Evolutionary conservation across 2,888 invertebrate species (phyloP), one percentile per base, ranked within the genome.

Genomic region (Luperina testacea): DNA sequence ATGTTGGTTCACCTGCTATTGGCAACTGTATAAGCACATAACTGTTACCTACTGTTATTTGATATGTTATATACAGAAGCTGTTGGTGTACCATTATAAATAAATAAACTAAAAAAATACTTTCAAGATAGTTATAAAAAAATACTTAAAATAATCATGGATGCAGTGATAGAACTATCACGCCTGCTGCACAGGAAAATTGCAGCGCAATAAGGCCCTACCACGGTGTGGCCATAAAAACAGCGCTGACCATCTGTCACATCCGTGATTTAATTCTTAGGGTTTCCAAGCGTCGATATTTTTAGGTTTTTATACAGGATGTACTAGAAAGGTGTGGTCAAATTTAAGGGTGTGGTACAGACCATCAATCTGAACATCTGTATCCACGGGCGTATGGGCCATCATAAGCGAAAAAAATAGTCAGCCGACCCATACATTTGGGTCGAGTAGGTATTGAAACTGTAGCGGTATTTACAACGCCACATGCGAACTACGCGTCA

Each of bases 151-250:
- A 78, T 65, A 72, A 82, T 68, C 63, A 81, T 63, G 68, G 64
- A 65, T 72, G 27, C 68, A 64, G 65, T 48, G 57, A 27, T 75
- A 65, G 74, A 64, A 38, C 67, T 48, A 80, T 17, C 75, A 85
- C 80, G 84, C 76, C 80, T 13, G 24, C 32, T 86, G 84, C 88
- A 82, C 88, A 72, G 20, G 74, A 67, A 89, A 87, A 90, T 90
- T 87, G 80, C 67, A 61, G 89, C 61, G 67, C 87, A 85, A 88
- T 91, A 91, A 87, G 90, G 88, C 80, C 79, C 74, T 63, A 74
- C 70, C 59, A 64, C 42, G 38, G 77, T 79, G 63, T 64, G 80
- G 84, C 83, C 78, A 83, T 59, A 48, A 80, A 13, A 78, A 68
- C 65, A 72, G 76, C 85, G 81, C n/a, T 57, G 27, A 38, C 86